Percentiles rank a stretch among this genome's conserved stretches.
phyloP scores from a whole-genome alignment of 35 echinoderm and acorn worm species.

The Chiridota heheva region DNA sequence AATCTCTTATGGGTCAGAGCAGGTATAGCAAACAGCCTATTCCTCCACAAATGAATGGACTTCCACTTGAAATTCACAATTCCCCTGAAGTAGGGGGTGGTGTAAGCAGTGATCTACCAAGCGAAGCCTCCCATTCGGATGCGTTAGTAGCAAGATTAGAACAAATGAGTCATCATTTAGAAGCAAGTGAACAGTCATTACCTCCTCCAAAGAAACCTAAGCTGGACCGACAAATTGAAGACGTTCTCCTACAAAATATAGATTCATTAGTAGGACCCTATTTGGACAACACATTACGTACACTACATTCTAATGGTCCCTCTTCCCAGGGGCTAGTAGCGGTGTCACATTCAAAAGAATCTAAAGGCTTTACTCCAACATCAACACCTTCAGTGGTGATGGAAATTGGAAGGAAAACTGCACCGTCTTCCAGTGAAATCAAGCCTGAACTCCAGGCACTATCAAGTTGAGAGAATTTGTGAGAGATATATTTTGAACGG shows the following conservation, averaged over 20 bases:
- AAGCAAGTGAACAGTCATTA: constrained; percentile 8
- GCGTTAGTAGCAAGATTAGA: constrained; percentile 4
- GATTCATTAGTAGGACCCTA: constrained; percentile 47
- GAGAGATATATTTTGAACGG: too few relatives aligned
- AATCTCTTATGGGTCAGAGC: constrained; percentile 70
- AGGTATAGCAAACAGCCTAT: constrained; percentile 57
- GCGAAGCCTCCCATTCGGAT: constrained; percentile 56
- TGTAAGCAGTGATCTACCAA: constrained; percentile 72
- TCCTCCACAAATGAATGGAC: constrained; percentile 53
- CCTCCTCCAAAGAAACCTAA: constrained; percentile 54
- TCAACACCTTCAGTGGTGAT: too few relatives aligned
- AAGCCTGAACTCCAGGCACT: too few relatives aligned
- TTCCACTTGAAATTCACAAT: constrained; percentile 56
- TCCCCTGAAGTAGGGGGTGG: constrained; percentile 77
- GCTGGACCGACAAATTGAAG: constrained; percentile 51
- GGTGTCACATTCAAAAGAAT: too few relatives aligned
- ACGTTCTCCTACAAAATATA: constrained; percentile 48
- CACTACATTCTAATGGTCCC: too few relatives aligned
- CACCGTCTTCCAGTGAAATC: too few relatives aligned
- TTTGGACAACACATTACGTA: too few relatives aligned
- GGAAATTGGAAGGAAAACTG: too few relatives aligned
- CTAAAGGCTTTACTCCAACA: too few relatives aligned
- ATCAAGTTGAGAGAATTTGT: too few relatives aligned
- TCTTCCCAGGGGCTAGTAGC: too few relatives aligned
- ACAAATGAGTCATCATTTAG: background rate